phyloP scores from a whole-genome alignment of 2,113 vertebrate species.

The Phalacrocorax pelagicus region DNA sequence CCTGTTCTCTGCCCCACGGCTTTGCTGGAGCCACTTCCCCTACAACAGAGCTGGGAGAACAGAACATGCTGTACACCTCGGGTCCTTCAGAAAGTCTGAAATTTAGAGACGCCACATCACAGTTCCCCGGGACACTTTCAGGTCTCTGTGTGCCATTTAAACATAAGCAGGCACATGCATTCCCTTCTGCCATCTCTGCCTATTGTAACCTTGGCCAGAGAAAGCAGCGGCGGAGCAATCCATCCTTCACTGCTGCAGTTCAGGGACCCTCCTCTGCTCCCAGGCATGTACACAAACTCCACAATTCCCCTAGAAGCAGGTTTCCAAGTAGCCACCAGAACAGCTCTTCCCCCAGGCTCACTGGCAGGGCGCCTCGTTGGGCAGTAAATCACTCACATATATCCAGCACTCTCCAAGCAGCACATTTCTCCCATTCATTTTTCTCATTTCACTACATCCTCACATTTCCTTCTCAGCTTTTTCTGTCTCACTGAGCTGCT shows the following conservation, averaged over 20 bases:
- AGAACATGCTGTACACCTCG: not conserved
- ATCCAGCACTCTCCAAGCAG: not conserved
- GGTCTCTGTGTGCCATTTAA: not conserved
- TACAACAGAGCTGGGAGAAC: not conserved
- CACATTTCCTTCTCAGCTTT: not conserved
- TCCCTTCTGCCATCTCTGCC: not conserved
- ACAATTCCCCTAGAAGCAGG: not conserved
- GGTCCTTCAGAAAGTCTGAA: not conserved
- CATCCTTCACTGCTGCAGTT: not conserved
- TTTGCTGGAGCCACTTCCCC: not conserved
- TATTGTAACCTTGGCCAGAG: not conserved
- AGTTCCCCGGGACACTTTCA: not conserved
- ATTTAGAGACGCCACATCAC: rapidly evolving
- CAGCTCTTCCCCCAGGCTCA: not conserved
- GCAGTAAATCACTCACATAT: not conserved
- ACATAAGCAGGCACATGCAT: not conserved
- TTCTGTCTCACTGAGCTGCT: not conserved
- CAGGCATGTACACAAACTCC: not conserved
- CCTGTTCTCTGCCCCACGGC: not conserved
- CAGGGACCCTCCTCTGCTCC: not conserved
- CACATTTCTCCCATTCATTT: not conserved
- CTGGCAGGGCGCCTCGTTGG: not conserved
- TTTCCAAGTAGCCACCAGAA: not conserved
- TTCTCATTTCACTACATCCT: not conserved
- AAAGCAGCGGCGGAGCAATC: not conserved